phyloP scores from a whole-genome alignment of 2,113 vertebrate species.

The Poeciliopsis retropinna region DNA sequence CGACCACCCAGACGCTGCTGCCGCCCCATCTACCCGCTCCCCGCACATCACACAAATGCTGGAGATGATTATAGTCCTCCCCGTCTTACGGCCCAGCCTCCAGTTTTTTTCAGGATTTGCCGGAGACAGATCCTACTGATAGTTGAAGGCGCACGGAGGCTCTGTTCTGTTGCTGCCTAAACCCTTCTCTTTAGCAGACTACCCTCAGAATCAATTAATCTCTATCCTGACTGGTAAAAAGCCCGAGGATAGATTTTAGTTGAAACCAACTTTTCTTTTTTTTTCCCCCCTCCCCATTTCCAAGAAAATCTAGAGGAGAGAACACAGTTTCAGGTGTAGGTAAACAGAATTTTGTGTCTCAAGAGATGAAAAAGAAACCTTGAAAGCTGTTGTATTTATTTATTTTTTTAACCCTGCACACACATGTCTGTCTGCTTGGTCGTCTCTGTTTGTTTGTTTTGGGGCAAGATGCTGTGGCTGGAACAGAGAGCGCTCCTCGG shows the following conservation, averaged over 20 bases:
- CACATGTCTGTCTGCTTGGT: constrained; percentile 53
- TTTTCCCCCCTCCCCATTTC: constrained; percentile 8
- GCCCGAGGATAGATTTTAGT: constrained; percentile 64
- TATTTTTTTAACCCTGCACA: constrained; percentile 30
- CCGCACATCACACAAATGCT: constrained; percentile 66
- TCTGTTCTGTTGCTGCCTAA: constrained; percentile 63
- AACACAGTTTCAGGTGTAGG: constrained; percentile 52
- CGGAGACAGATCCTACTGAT: constrained; percentile 68
- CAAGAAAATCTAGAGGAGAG: constrained; percentile 39
- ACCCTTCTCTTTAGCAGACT: constrained; percentile 66
- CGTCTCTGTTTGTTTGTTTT: constrained; percentile 53
- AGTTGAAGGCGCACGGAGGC: constrained; percentile 62
- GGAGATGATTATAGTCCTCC: constrained; percentile 75
- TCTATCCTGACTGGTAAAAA: constrained; percentile 59
- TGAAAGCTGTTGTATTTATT: constrained; percentile 13
- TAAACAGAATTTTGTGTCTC: constrained; percentile 61
- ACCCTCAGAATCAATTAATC: constrained; percentile 73
- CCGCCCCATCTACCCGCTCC: constrained; percentile 64
- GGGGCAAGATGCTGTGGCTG: constrained; percentile 51
- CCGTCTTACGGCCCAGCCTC: constrained; percentile 71
- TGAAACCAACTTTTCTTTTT: constrained; percentile 43
- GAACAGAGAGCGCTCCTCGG: constrained; percentile 61
- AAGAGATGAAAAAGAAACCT: constrained; percentile 37
- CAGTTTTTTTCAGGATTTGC: constrained; percentile 69
- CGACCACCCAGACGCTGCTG: constrained; percentile 82